Evolutionary conservation across 2,113 vertebrate genomes (phyloP).

Genomic region (Tichodroma muraria): DNA sequence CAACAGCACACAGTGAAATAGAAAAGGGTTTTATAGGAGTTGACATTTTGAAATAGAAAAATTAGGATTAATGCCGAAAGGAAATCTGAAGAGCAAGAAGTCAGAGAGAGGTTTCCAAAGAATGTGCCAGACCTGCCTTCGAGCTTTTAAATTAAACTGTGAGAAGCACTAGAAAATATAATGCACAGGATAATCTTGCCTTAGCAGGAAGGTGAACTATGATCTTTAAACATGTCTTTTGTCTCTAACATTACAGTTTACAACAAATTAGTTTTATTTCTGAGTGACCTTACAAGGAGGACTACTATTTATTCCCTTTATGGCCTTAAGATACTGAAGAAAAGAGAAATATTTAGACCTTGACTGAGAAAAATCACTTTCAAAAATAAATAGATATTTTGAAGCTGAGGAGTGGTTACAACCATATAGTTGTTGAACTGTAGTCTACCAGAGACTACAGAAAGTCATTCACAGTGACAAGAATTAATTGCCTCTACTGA

Average conservation of each 20-base stretch:
- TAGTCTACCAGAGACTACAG: not conserved
- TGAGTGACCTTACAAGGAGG: not conserved
- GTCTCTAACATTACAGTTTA: not conserved
- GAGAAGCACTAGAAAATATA: not conserved
- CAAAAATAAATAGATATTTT: not conserved
- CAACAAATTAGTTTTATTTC: constrained; percentile 23
- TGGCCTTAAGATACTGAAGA: not conserved
- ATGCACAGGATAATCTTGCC: not conserved
- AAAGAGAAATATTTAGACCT: not conserved
- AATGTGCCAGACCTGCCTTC: not conserved
- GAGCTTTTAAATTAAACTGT: not conserved
- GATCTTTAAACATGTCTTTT: not conserved
- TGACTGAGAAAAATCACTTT: not conserved
- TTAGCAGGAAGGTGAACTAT: not conserved
- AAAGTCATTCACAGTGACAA: not conserved
- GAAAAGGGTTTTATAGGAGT: not conserved
- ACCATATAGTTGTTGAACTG: not conserved
- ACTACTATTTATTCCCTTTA: not conserved
- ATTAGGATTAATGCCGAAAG: not conserved
- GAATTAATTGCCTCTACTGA: not conserved
- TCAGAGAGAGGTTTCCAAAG: not conserved
- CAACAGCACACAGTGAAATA: not conserved
- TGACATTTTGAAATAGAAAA: constrained; percentile 5
- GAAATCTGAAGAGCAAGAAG: constrained; percentile 4
- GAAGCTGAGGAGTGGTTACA: not conserved